phyloP scores from a whole-genome alignment of 2,888 invertebrate genomes.

The Candidula unifasciata region DNA sequence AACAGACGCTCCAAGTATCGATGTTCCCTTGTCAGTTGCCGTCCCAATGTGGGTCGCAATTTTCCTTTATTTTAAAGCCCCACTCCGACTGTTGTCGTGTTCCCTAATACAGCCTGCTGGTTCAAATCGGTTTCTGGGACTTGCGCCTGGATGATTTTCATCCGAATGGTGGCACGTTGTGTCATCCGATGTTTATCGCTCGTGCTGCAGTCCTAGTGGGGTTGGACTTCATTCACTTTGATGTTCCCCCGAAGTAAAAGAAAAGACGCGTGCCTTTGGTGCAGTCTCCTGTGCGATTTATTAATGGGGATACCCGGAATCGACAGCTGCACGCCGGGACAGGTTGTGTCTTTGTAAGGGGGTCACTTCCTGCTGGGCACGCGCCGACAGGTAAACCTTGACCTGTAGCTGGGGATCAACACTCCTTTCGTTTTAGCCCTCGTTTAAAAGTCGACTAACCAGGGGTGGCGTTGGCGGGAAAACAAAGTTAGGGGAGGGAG shows the following conservation, averaged over 20 bases:
- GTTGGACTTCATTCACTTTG: background rate
- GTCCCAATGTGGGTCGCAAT: too few relatives aligned
- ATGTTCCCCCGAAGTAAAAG: background rate
- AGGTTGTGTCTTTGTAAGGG: too few relatives aligned
- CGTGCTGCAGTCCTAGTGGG: too few relatives aligned
- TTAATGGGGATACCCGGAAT: background rate
- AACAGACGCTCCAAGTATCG: too few relatives aligned
- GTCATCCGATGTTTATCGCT: too few relatives aligned
- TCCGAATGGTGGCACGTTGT: too few relatives aligned
- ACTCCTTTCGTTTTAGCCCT: background rate
- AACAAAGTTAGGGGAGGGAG: background rate
- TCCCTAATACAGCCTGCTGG: too few relatives aligned
- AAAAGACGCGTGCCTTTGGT: background rate
- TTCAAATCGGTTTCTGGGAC: too few relatives aligned
- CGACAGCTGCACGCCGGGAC: background rate
- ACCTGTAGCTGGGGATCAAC: background rate
- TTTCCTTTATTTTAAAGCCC: too few relatives aligned
- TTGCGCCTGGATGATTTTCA: too few relatives aligned
- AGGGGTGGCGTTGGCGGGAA: background rate
- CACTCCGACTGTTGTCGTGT: too few relatives aligned
- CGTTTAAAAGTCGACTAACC: background rate
- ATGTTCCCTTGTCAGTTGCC: too few relatives aligned
- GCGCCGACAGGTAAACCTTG: conserved; percentile 21
- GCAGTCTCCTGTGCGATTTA: background rate
- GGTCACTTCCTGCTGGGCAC: background rate